These are phyloP conservation scores for Zaprionus gabonicus DNA, from an alignment of 1,140 invertebrate genomes.

Conservation along the genomic window DNA sequence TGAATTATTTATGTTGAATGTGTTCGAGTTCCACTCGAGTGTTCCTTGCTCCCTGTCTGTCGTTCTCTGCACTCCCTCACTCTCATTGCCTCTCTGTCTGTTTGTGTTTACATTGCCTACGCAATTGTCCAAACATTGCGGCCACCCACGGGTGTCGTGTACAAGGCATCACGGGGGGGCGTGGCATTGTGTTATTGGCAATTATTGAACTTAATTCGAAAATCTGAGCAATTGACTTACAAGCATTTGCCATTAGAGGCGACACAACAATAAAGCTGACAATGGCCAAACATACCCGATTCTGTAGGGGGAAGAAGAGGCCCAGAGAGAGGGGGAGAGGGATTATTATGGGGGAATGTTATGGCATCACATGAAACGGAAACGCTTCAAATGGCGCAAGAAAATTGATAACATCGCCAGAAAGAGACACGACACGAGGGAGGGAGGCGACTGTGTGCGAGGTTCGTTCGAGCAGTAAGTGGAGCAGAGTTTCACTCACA, in stretches of 20 bases:
- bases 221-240: slow-evolving; percentile 43
- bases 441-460: not conserved
- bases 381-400: not conserved
- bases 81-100: not conserved
- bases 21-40: not conserved
- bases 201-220: slow-evolving; percentile 34
- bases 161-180: not conserved
- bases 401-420: not conserved
- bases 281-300: not conserved
- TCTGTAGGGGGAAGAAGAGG: not conserved
- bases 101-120: slow-evolving; percentile 24
- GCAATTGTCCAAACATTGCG: slow-evolving; percentile 24
- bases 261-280: slow-evolving; percentile 7
- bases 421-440: not conserved
- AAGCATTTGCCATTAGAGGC: slow-evolving; percentile 45
- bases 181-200: slow-evolving; percentile 34
- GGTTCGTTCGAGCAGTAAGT: not conserved
- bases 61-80: not conserved
- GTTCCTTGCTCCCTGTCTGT: not conserved
- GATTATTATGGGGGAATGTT: not conserved
- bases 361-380: not conserved
- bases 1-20: slow-evolving; percentile 38
- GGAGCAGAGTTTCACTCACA: not conserved
- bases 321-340: not conserved
- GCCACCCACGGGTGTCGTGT: not conserved